Evolutionary conservation across 1,140 invertebrate species (phyloP).

Genomic region (Drosophila novamexicana): DNA sequence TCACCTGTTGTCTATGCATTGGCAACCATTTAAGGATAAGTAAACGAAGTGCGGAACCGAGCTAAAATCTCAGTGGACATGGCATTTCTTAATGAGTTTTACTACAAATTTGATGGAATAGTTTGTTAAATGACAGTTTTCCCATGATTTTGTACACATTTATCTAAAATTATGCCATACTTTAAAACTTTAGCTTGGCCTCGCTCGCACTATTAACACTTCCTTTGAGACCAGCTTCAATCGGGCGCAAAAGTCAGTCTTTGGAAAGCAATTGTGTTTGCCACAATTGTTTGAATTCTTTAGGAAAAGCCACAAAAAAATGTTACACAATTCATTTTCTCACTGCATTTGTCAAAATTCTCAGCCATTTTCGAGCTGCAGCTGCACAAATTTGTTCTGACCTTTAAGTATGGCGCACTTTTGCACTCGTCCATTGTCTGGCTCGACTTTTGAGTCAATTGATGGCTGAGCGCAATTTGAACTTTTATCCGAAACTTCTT

Average conservation of each 20-base stretch:
- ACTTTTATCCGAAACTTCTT: neutral
- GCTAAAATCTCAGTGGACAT: too few relatives aligned
- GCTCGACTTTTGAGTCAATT: slow-evolving; percentile 5
- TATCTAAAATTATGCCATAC: too few relatives aligned
- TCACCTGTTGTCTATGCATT: too few relatives aligned
- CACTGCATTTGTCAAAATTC: slow-evolving; percentile 41
- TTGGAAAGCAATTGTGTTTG: neutral
- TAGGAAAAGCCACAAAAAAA: neutral
- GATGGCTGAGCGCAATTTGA: neutral
- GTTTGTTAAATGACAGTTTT: too few relatives aligned
- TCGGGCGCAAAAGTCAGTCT: neutral
- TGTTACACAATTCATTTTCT: slow-evolving; percentile 3
- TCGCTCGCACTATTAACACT: neutral
- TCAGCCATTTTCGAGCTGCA: slow-evolving; percentile 14
- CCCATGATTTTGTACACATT: too few relatives aligned
- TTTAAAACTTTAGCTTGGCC: neutral
- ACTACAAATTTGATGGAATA: too few relatives aligned
- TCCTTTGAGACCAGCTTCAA: neutral
- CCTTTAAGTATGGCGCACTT: slow-evolving; percentile 2
- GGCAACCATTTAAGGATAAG: too few relatives aligned
- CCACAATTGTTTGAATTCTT: slow-evolving; percentile 1
- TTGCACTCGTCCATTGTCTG: neutral
- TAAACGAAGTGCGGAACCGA: too few relatives aligned
- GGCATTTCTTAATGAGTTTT: too few relatives aligned
- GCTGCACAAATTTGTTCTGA: slow-evolving; percentile 12